Percentiles rank a stretch among this genome's conserved stretches.
These are phyloP conservation scores for Melitaea cinxia DNA, from an alignment of 1,140 invertebrate genomes.

Conservation along the genomic window DNA sequence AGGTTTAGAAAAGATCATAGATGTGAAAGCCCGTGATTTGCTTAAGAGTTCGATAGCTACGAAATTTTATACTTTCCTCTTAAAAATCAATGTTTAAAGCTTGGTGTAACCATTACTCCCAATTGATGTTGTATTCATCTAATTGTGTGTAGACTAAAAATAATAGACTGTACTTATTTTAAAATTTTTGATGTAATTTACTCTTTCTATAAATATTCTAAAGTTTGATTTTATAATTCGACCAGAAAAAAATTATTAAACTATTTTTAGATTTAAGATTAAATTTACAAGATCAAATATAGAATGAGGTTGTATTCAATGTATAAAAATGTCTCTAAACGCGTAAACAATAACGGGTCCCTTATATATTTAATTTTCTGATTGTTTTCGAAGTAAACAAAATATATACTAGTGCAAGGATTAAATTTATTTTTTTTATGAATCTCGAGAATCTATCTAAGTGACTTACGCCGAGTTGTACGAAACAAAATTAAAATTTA, in stretches of 20 bases:
- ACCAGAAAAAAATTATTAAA: neutral
- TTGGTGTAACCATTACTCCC: neutral
- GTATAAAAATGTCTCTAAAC: neutral
- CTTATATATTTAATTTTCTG: too few relatives aligned
- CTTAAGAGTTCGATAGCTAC: too few relatives aligned
- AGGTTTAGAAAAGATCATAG: too few relatives aligned
- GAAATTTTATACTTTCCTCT: neutral
- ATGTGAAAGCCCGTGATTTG: too few relatives aligned
- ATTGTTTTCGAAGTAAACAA: too few relatives aligned
- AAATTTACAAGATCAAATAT: neutral
- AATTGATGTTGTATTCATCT: neutral
- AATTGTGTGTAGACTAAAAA: constrained; percentile 35
- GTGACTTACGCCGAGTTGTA: too few relatives aligned
- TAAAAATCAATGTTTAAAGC: neutral
- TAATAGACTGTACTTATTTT: constrained; percentile 49
- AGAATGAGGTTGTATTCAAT: neutral
- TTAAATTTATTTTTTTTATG: too few relatives aligned
- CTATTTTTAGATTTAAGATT: neutral
- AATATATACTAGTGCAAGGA: too few relatives aligned
- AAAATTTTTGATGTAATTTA: constrained; percentile 54
- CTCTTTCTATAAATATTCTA: constrained; percentile 43
- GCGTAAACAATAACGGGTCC: too few relatives aligned
- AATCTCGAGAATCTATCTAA: too few relatives aligned
- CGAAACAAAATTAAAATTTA: too few relatives aligned
- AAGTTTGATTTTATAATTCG: neutral